Base-by-base conservation (phyloP, 1,140 invertebrate species). In the Saccostrea echinata region DNA sequence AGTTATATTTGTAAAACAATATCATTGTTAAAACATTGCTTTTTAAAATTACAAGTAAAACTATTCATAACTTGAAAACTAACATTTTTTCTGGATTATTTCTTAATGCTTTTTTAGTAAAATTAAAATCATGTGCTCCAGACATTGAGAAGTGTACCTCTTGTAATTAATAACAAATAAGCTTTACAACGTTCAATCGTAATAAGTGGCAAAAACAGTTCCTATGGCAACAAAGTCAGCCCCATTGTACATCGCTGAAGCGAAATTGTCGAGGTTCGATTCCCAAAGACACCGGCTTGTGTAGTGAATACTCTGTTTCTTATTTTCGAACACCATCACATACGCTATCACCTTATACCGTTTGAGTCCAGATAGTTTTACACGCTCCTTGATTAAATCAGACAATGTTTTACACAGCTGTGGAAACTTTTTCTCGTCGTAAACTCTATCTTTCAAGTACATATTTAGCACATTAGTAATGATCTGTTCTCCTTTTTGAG, bases 221-320 rank as follows among this genome's bases (percentile, higher is more conserved):
- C 90, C 93, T 0, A 92, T 91, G 18, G 92, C 92, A 76, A 84
- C 90, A 68, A 93, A 91, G 12, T 90, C 89, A 52, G 88, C 85
- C 13, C 91, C 92, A 84, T 92, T 90, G 84, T 90, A 93, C 6
- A 90, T 89, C 12, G 90, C 90, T n/a, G 92, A 91, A 13, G 92
- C 92, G 80, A 87, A 93, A 83, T 92, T 93, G 88, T 94, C 93
- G 18, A 87, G 83, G n/a, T 84, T 57, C 1, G 89, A 85, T 84
- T 94, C 91, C 93, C 93, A 94, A n/a, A 94, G 83, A 88, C 93
- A 92, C 11, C 93, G 83, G 83, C 92, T 92, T 30, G 91, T 91
- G 80, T 90, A 85, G 11, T 90, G 86, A 24, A 91, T 76, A 61
- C 91, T 87, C 76, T 93, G 92, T 24, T 88, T 90, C 18, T 89